phyloP scores from a whole-genome alignment of 2,797 vertebrate genomes.

The Antennarius maculatus region DNA sequence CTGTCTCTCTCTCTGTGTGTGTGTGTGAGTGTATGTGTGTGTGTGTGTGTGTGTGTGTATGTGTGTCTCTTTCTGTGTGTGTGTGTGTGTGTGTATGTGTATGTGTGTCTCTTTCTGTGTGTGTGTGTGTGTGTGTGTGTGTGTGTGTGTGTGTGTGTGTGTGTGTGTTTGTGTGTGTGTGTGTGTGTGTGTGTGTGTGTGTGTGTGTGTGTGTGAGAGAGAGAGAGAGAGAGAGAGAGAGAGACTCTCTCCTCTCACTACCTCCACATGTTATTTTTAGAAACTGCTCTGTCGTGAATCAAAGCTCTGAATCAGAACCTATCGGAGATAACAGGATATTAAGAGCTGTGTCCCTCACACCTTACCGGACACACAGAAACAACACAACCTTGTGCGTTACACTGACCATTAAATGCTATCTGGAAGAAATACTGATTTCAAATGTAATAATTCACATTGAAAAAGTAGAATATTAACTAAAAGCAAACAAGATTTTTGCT shows the following conservation, averaged over 20 bases:
- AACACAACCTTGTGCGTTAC: slow-evolving; percentile 14
- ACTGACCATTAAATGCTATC: slow-evolving; percentile 20
- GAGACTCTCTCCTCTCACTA: slow-evolving; percentile 28
- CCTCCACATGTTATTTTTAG: slow-evolving; percentile 79
- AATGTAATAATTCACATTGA: slow-evolving; percentile 49
- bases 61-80: too few relatives aligned
- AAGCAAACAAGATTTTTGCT: background rate
- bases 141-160: too few relatives aligned
- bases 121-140: too few relatives aligned
- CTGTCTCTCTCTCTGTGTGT: slow-evolving; percentile 15
- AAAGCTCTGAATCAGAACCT: slow-evolving; percentile 77
- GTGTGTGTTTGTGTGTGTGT: too few relatives aligned
- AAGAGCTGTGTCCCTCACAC: slow-evolving; percentile 63
- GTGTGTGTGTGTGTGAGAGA: too few relatives aligned
- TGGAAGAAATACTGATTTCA: slow-evolving; percentile 8
- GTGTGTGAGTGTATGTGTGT: background rate
- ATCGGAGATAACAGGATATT: slow-evolving; percentile 69
- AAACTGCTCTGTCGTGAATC: slow-evolving; percentile 70
- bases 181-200: too few relatives aligned
- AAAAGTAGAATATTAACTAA: slow-evolving; percentile 52
- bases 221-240: too few relatives aligned
- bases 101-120: too few relatives aligned
- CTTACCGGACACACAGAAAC: slow-evolving; percentile 42
- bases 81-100: too few relatives aligned
- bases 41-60: background rate